A percentile compares a stretch with the other conserved stretches of the same genome.
Evolutionary conservation across 2,888 invertebrate species (phyloP).

Genomic region (Andrena marginata): DNA sequence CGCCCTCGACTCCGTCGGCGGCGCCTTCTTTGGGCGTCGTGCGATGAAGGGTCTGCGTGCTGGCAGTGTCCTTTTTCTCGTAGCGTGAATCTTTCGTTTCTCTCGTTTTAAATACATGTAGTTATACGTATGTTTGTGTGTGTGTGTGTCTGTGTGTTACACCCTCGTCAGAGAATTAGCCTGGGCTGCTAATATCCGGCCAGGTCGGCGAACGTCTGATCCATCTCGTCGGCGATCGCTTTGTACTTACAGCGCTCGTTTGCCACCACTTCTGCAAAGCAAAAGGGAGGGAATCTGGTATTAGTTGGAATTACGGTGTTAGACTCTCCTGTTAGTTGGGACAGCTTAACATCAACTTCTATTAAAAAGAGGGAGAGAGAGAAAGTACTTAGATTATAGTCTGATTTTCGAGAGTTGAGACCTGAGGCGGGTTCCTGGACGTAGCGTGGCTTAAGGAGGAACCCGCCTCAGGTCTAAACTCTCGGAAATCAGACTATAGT

Average conservation of each 20-base stretch:
- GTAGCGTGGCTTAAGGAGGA: too few species aligned
- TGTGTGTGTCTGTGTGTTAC: slow-evolving; percentile 15
- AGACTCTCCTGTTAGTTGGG: slow-evolving; percentile 45
- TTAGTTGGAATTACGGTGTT: slow-evolving; percentile 70
- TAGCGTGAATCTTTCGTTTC: slow-evolving; percentile 56
- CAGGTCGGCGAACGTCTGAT: slow-evolving; percentile 97
- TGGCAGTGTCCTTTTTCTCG: slow-evolving; percentile 69
- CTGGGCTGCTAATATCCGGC: slow-evolving; percentile 91
- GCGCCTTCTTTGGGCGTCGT: slow-evolving; percentile 46
- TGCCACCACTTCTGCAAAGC: slow-evolving; percentile 92
- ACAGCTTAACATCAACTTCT: slow-evolving; percentile 35
- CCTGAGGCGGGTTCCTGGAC: too few species aligned
- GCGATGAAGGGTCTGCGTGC: slow-evolving; percentile 68
- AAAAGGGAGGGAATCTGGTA: slow-evolving; percentile 72
- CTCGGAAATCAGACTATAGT: too few species aligned
- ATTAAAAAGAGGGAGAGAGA: slow-evolving; percentile 63
- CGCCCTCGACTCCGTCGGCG: slow-evolving; percentile 12
- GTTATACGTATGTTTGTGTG: slow-evolving; percentile 18
- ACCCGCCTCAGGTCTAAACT: too few species aligned
- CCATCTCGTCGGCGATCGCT: slow-evolving; percentile 98
- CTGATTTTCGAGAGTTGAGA: too few species aligned
- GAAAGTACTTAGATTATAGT: slow-evolving; percentile 49
- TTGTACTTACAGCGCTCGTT: slow-evolving; percentile 99
- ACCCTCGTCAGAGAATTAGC: slow-evolving; percentile 44
- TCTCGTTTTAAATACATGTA: slow-evolving; percentile 40